phyloP scores from a whole-genome alignment of 1,140 invertebrate species.

The Caenorhabditis tropicalis region DNA sequence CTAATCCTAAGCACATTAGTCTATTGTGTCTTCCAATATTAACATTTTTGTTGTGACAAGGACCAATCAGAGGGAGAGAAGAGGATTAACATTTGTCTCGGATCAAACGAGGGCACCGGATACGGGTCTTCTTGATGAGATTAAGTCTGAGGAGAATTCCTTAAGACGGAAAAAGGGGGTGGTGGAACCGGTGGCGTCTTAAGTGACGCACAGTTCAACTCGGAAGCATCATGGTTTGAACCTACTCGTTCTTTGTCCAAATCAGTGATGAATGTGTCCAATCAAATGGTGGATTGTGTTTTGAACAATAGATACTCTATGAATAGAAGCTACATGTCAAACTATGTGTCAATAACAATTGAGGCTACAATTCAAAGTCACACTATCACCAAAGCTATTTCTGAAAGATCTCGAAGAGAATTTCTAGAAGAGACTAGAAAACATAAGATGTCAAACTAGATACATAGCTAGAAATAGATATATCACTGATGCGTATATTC shows the following conservation, averaged over 20 bases:
- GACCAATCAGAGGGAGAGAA: background rate
- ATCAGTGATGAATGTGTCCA: background rate
- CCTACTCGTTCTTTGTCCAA: background rate
- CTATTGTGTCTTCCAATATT: background rate
- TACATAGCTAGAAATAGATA: too few species aligned
- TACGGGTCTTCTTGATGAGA: constrained; percentile 36
- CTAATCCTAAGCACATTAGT: background rate
- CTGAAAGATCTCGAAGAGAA: background rate
- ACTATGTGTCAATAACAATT: constrained; percentile 3
- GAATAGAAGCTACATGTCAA: background rate
- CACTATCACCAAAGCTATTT: background rate
- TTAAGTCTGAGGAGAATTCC: background rate
- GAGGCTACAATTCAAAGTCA: background rate
- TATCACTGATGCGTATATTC: too few species aligned
- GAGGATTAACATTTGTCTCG: background rate
- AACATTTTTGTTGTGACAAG: background rate
- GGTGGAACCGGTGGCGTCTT: background rate
- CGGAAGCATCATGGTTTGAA: background rate
- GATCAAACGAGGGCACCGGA: constrained; percentile 2
- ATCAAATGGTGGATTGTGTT: background rate
- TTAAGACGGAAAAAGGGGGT: background rate
- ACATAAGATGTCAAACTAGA: background rate
- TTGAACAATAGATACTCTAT: background rate
- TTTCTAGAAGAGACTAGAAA: background rate
- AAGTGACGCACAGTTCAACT: background rate